Base-by-base conservation (phyloP, 2,113 vertebrate species). In the Apodemus speciosus region DNA sequence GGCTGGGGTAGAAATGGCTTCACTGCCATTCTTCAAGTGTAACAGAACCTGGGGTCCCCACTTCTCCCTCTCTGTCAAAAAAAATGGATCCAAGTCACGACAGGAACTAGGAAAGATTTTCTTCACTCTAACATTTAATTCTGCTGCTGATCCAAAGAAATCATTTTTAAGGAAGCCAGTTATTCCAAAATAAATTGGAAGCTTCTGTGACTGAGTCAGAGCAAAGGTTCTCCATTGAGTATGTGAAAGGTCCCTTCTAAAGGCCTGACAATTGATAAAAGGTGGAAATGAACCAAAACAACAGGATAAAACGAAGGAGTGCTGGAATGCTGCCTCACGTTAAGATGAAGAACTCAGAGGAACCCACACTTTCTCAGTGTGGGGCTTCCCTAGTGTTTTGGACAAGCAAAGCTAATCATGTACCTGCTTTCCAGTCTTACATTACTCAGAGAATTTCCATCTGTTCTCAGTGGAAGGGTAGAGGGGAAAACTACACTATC, bases 161-260 rank as follows among this genome's bases (percentile, higher is more conserved):
- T 46, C 21, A 4, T 85, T 79, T 84, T 38, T 25, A 43, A 84
- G 80, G 49, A 38, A 91, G 38, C n/a, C 18, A 75, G 21, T 49
- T 83, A 83, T 75, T 75, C 56, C 58, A 64, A 64, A 86, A 64
- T 66, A 64, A 93, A 90, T 76, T 84, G 69, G 91, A 84, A 91
- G 69, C 56, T 30, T 71, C 9, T 30, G 13, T 69, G 13, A 9
- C 30, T 72, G 84, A 79, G 35, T 60, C 32, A 21, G n/a, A 88
- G 68, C 27, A 77, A 53, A 89, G 81, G 9, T 2, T 2, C 9
- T 1, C 84, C 64, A 9, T 5, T 46, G 46, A 25, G 27, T 56
- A 32, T 23, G 13, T 15, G 13, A 46, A 72, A 30, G 56, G 32
- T 40, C 23, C 9, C 27, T 64, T 58, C 30, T 35, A 27, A 0